These are phyloP conservation scores for Protomyctophum bolini DNA, from an alignment of 2,113 vertebrate species.

Conservation along the genomic window DNA sequence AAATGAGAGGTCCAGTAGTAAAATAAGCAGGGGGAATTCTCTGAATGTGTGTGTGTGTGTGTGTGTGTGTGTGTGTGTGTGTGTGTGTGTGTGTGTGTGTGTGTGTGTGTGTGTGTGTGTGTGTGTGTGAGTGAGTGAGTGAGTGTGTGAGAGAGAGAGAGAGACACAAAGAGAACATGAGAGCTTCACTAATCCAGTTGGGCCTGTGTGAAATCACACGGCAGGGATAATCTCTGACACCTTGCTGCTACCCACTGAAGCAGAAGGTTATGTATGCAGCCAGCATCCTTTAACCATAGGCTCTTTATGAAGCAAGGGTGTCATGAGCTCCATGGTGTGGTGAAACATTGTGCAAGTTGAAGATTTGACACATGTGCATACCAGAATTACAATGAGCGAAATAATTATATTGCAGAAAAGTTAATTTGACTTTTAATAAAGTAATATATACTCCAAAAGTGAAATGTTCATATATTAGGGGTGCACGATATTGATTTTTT, in stretches of 20 bases:
- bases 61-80: no score
- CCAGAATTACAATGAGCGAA: no score
- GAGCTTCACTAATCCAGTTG: constrained; percentile 43
- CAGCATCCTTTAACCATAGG: constrained; percentile 38
- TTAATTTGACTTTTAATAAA: no score
- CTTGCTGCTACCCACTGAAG: constrained; percentile 18
- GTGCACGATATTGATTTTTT: no score
- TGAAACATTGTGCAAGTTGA: neutral
- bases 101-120: no score
- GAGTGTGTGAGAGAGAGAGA: constrained; percentile 34
- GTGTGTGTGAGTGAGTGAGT: no score
- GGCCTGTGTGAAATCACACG: constrained; percentile 36
- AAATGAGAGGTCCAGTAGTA: constrained; percentile 2
- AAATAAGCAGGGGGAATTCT: constrained; percentile 15
- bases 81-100: no score
- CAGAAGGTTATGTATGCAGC: constrained; percentile 40
- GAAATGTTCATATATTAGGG: no score
- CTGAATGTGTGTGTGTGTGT: no score
- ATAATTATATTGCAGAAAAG: no score
- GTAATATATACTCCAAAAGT: no score
- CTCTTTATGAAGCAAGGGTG: constrained; percentile 25
- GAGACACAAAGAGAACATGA: neutral
- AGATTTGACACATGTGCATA: neutral
- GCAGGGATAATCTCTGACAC: constrained; percentile 46
- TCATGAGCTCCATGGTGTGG: constrained; percentile 23